phyloP scores from a whole-genome alignment of 2,888 invertebrate genomes.

The Scaptomyza cyrtandrae region DNA sequence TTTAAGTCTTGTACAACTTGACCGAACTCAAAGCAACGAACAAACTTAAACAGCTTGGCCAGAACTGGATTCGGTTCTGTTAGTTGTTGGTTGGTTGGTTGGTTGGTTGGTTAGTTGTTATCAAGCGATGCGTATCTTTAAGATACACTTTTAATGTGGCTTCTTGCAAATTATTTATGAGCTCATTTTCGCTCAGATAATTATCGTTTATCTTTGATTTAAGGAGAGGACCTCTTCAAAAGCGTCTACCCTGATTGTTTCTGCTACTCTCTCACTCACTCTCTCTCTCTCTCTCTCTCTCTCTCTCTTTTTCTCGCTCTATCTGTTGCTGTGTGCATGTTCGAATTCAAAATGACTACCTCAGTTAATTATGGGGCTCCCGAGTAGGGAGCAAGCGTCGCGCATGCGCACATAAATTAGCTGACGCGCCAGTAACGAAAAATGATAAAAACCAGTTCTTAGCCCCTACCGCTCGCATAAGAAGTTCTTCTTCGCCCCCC shows the following conservation, averaged over 20 bases:
- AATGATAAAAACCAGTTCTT: constrained; percentile 38
- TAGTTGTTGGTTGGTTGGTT: neutral
- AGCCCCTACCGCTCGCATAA: neutral
- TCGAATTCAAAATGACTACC: constrained; percentile 81
- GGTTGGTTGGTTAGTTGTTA: constrained; percentile 39
- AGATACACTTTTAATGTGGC: constrained; percentile 81
- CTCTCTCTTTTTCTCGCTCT: constrained; percentile 17
- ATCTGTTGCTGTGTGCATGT: constrained; percentile 48
- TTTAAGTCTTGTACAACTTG: constrained; percentile 41
- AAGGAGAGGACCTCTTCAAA: constrained; percentile 73
- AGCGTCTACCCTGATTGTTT: constrained; percentile 49
- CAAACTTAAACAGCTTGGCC: constrained; percentile 16
- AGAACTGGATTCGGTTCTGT: constrained; percentile 11
- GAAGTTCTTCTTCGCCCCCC: neutral
- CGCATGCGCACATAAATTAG: constrained; percentile 79
- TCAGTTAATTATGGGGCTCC: constrained; percentile 83
- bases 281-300: constrained; percentile 36
- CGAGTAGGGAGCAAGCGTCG: constrained; percentile 80
- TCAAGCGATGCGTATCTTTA: constrained; percentile 75
- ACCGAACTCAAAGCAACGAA: constrained; percentile 7
- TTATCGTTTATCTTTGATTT: constrained; percentile 84
- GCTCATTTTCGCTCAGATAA: constrained; percentile 82
- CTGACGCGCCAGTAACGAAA: constrained; percentile 46
- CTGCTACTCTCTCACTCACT: constrained; percentile 15
- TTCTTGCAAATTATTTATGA: constrained; percentile 82